Percentiles rank a stretch among this genome's conserved stretches.
These are phyloP conservation scores for Cremastinae sp. DNA, from an alignment of 2,888 invertebrate species.

Conservation along the genomic window DNA sequence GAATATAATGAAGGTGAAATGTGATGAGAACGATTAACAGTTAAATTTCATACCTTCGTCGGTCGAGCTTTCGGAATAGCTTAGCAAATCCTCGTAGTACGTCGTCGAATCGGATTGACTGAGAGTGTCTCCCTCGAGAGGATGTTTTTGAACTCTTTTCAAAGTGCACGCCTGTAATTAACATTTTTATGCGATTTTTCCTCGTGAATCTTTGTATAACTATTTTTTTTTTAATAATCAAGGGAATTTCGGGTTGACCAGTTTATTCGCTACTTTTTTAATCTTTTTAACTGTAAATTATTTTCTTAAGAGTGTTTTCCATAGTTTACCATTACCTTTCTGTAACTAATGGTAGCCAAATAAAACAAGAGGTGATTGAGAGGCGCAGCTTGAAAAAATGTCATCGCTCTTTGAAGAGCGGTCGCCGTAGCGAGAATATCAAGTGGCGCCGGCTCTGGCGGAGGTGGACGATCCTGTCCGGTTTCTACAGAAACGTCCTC, in stretches of 20 bases:
- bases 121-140: conserved; percentile 91
- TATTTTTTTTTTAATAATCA: too few relatives aligned
- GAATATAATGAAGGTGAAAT: conserved; percentile 55
- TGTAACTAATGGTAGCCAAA: conserved; percentile 93
- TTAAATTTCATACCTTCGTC: conserved; percentile 86
- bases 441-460: conserved; percentile 84
- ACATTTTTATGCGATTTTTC: conserved; percentile 1
- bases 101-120: conserved; percentile 96
- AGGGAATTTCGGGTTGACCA: too few relatives aligned
- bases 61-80: conserved; percentile 94
- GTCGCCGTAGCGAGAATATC: conserved; percentile 85
- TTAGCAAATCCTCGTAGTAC: conserved; percentile 96
- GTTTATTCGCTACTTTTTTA: too few relatives aligned
- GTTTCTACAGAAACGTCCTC: conserved; percentile 90
- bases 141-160: conserved; percentile 90
- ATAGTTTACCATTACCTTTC: too few relatives aligned
- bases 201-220: conserved; percentile 16
- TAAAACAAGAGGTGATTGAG: conserved; percentile 93
- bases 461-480: conserved; percentile 69
- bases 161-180: conserved; percentile 86
- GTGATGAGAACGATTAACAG: conserved; percentile 48
- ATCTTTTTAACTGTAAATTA: too few relatives aligned
- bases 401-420: conserved; percentile 87
- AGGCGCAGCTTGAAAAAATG: conserved; percentile 87
- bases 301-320: too few relatives aligned